Evolutionary conservation across 2,797 vertebrate genomes (phyloP), one percentile per base, ranked within the genome.

Genomic region (Gymnothorax javanicus): DNA sequence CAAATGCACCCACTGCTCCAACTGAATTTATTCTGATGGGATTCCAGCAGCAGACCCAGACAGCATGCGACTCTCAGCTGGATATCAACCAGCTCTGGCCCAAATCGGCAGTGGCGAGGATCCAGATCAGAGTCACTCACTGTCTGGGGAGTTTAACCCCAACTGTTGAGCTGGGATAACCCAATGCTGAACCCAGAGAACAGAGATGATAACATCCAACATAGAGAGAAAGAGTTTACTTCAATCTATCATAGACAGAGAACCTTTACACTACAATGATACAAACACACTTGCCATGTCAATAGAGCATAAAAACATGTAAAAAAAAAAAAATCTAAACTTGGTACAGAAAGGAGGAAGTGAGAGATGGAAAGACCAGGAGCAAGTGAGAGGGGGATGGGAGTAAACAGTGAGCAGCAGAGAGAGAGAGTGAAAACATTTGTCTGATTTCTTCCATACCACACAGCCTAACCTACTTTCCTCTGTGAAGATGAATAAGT

Each of bases 381-480:
- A 79, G 75, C 23, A 17, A 77, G 7, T 3, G 43, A 77, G 73
- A 23, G 43, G 23, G 75, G 1, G 75, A 23, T 0, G 50, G 4
- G 4, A 5, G 27, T 15, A 64, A 23, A 64, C 15, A 64, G 62
- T 17, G 62, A 64, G 17, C 17, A 20, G 7, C 25, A 75, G 71
- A 43, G 71, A 75, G 9, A 52, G 33, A 52, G 50, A 54, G 50
- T 52, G 75, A 54, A 79, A 79, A 54, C 50, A 54, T 79, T 54
- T 54, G 43, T 79, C 43, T 79, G 75, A 79, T 79, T 50, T 79
- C 75, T 79, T 1, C 50, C 8, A 23, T 54, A 79, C 20, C 75
- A 79, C 17, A 20, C 75, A 87, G 85, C 90, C 91, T 94, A 95
- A 94, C 94, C 94, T 93, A 95, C 90, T 94, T 95, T 95, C 91